Evolutionary conservation across 37 sponge, comb jelly and placozoan species (phyloP).

Genomic region (Halichondria panicea): DNA sequence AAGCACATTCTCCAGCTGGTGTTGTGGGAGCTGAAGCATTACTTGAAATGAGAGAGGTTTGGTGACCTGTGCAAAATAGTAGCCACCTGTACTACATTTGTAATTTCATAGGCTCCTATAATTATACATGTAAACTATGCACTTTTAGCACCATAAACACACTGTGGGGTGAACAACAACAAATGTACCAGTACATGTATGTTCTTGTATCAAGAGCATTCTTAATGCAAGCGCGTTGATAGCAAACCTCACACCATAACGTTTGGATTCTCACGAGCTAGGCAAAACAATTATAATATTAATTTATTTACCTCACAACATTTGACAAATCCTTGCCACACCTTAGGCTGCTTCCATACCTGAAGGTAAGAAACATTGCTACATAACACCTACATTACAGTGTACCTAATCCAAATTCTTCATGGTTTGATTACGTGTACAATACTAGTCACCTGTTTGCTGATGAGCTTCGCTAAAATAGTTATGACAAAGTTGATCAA

Average conservation of each 20-base stretch:
- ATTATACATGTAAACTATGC: too few relatives aligned
- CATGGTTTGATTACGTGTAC: background rate
- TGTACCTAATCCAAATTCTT: background rate
- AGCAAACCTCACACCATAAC: too few relatives aligned
- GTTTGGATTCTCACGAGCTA: too few relatives aligned
- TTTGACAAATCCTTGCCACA: constrained; percentile 99
- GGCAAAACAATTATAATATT: background rate
- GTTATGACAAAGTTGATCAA: constrained; percentile 87
- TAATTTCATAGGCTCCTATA: too few relatives aligned
- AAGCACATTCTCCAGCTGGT: constrained; percentile 61
- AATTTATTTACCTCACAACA: constrained; percentile 82
- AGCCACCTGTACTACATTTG: too few relatives aligned
- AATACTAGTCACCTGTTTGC: constrained; percentile 69
- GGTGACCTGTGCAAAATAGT: constrained; percentile 79
- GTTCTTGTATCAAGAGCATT: too few relatives aligned
- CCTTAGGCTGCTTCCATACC: constrained; percentile 93
- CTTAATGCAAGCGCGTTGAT: too few relatives aligned
- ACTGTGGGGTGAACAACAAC: too few relatives aligned
- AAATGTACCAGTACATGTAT: too few relatives aligned
- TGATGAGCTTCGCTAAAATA: constrained; percentile 82
- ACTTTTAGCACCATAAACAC: too few relatives aligned
- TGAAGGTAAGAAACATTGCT: constrained; percentile 3
- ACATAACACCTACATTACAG: background rate
- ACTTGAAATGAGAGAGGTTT: constrained; percentile 91
- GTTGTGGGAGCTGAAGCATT: constrained; percentile 76